Evolutionary conservation across 30 jellyfish, hydroid and myxozoan genomes (phyloP), one percentile per base, ranked within the genome.

Genomic region (Turritopsis rubra): DNA sequence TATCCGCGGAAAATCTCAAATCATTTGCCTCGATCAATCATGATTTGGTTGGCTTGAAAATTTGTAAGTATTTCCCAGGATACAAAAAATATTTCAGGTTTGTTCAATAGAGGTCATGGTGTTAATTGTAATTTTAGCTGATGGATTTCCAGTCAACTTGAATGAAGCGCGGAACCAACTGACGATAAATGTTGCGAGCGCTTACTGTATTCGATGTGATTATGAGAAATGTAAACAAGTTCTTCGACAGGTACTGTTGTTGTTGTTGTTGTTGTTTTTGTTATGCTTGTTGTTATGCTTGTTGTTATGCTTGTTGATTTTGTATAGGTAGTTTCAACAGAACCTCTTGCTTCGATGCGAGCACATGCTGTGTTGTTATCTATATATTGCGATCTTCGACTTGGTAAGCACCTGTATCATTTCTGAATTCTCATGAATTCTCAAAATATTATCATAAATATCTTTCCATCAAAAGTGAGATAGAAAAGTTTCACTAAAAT

Each of bases 121-220:
- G n/a, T n/a, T n/a, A n/a, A n/a, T n/a, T n/a, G n/a, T 74, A 7
- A 16, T 29, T 74, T 16, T 16, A 74, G 82, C 65, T 22, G 60
- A 74, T 23, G 26, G 18, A 7, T 80, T 80, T 20, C 87, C 87
- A 9, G 65, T 21, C 16, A 80, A 65, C 82, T 80, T 80, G 54
- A 65, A 22, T 23, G 96, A 87, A 75, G 97, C 95, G 20, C 87
- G 87, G 19, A 81, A 87, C 8, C 81, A 81, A 19, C 85, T 91
- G 95, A 81, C 80, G 76, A 20, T 91, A 28, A 91, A 91, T 66
- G 83, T 91, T 13, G 97, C 96, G 21, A 81, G 96, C 73, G 97
- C 96, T 5, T 87, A 76, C 65, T 79, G 95, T 70, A 21, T 91
- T 21, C 82, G 96, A 29, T 79, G 84, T 17, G 97, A 87, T 24